phyloP scores from a whole-genome alignment of 2,888 invertebrate species.

The Oscheius sp. region DNA sequence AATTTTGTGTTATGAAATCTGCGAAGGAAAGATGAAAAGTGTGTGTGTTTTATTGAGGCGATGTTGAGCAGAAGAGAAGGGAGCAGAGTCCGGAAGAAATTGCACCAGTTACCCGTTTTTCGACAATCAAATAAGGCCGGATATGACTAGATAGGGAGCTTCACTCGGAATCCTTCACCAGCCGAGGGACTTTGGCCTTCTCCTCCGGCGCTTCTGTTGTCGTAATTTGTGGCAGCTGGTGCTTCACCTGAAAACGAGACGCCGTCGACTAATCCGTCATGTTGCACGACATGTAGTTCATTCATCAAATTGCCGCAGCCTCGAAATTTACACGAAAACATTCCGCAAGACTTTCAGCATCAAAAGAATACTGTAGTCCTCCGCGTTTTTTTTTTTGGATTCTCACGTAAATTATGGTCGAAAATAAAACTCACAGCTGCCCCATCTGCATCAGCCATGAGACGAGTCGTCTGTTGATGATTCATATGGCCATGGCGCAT shows the following conservation, averaged over 20 bases:
- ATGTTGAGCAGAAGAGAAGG: neutral
- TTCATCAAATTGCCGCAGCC: neutral
- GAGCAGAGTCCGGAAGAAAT: too few relatives aligned
- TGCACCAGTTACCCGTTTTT: neutral
- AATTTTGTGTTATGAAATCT: too few relatives aligned
- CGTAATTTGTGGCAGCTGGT: constrained; percentile 57
- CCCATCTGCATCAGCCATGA: constrained; percentile 62
- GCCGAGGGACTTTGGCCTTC: constrained; percentile 52
- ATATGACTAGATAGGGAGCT: too few relatives aligned
- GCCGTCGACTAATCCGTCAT: neutral
- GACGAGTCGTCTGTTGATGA: constrained; percentile 61
- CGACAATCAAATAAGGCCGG: too few relatives aligned
- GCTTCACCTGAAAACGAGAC: constrained; percentile 51
- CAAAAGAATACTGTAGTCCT: too few relatives aligned
- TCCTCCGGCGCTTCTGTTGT: constrained; percentile 49
- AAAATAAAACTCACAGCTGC: constrained; percentile 58
- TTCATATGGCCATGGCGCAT: constrained; percentile 65
- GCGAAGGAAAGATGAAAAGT: too few relatives aligned
- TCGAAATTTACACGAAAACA: too few relatives aligned
- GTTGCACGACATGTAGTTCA: neutral
- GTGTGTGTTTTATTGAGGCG: too few relatives aligned
- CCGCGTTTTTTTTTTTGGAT: too few relatives aligned
- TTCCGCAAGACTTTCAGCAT: too few relatives aligned
- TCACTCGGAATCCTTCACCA: constrained; percentile 49
- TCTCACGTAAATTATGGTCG: neutral